Evolutionary conservation across 2,113 vertebrate species (phyloP).

Genomic region (Emydura subglobosa): DNA sequence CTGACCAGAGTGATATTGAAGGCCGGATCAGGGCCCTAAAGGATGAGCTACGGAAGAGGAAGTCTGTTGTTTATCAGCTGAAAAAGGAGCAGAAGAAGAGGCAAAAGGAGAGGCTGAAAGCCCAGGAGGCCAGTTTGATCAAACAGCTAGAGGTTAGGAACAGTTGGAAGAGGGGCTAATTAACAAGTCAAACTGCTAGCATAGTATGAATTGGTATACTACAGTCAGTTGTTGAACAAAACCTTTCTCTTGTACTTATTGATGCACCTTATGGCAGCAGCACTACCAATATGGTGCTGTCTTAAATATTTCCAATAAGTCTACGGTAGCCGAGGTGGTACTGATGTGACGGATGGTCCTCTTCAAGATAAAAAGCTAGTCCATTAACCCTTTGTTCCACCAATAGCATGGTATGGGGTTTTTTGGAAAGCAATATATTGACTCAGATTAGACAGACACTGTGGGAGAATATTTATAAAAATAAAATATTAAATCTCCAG

Average conservation of each 20-base stretch:
- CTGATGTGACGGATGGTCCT: neutral
- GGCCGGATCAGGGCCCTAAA: slow-evolving; percentile 92
- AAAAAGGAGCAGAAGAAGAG: slow-evolving; percentile 96
- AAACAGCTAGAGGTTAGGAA: slow-evolving; percentile 92
- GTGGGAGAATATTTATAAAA: neutral
- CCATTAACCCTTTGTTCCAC: neutral
- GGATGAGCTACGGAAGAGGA: slow-evolving; percentile 91
- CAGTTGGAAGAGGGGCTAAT: neutral
- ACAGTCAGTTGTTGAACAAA: neutral
- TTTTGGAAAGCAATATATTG: neutral
- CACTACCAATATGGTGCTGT: neutral
- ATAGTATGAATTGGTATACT: neutral
- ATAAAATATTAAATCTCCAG: neutral
- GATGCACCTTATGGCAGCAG: neutral
- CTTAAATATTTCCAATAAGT: neutral
- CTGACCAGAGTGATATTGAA: slow-evolving; percentile 96
- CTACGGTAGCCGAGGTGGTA: neutral
- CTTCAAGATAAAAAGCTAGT: neutral
- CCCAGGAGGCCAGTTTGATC: slow-evolving; percentile 93
- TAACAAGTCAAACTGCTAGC: neutral
- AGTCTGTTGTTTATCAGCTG: slow-evolving; percentile 91
- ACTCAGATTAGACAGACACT: neutral
- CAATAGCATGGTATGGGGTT: neutral
- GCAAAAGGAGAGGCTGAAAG: slow-evolving; percentile 93
- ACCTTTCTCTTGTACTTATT: neutral